Conservation (phyloP, 2,888 invertebrate genomes). For the Apamea anceps region DNA sequence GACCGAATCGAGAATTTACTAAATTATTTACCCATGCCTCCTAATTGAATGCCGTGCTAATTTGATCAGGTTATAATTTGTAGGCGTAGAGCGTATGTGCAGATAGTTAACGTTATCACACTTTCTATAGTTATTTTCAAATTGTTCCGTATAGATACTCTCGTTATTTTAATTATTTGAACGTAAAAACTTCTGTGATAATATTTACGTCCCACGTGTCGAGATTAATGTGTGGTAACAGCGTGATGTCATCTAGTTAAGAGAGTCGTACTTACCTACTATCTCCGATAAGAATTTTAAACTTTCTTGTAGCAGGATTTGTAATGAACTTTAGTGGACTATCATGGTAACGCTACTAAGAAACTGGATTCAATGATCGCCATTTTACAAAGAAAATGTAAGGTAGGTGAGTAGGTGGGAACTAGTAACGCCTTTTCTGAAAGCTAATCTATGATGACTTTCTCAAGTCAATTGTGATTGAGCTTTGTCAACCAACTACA, state of each 20-base stretch:
- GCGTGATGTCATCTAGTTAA: slow-evolving; percentile 19
- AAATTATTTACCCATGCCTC: slow-evolving; percentile 68
- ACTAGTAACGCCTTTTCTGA: background rate
- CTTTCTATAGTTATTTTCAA: slow-evolving; percentile 63
- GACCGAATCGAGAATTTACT: slow-evolving; percentile 72
- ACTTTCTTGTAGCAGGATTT: slow-evolving; percentile 16
- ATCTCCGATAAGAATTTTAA: background rate
- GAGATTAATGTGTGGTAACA: slow-evolving; percentile 7
- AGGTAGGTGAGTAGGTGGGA: background rate
- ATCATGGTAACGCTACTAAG: background rate
- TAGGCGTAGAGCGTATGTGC: slow-evolving; percentile 51
- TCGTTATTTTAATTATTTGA: slow-evolving; percentile 47
- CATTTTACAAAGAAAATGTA: background rate
- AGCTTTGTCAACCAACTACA: background rate
- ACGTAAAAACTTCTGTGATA: slow-evolving; percentile 22
- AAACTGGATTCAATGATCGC: background rate
- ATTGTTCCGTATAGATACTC: slow-evolving; percentile 36
- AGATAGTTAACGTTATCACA: slow-evolving; percentile 60
- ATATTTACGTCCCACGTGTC: background rate
- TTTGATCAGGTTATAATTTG: slow-evolving; percentile 58
- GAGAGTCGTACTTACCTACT: background rate
- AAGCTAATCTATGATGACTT: background rate
- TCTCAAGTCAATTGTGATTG: background rate
- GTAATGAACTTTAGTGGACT: background rate
- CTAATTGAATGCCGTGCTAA: slow-evolving; percentile 62